Evolutionary conservation across 2,113 vertebrate genomes (phyloP).

Genomic region (Mesocricetus auratus): DNA sequence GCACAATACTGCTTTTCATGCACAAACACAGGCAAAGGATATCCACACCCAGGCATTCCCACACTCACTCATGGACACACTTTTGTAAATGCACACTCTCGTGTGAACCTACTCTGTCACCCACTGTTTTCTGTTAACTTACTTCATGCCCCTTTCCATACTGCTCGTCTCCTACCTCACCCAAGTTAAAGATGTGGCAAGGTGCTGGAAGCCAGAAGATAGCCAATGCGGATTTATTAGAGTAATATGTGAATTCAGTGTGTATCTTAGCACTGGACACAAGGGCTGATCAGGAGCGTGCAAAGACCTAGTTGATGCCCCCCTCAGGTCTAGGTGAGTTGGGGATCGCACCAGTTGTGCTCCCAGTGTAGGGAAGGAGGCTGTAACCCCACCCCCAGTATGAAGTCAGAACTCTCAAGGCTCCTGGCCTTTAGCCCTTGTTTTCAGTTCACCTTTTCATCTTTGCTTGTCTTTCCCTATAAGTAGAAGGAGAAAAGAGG

Average conservation of each 20-base stretch:
- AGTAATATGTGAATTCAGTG: rapidly evolving
- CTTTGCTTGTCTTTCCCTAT: background rate
- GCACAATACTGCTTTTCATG: too few relatives aligned
- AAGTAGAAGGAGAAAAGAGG: background rate
- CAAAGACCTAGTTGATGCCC: background rate
- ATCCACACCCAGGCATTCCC: too few relatives aligned
- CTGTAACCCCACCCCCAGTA: rapidly evolving
- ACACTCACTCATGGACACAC: too few relatives aligned
- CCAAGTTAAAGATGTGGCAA: too few relatives aligned
- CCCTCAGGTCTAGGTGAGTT: too few relatives aligned
- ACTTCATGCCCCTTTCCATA: too few relatives aligned
- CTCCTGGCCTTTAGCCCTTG: background rate
- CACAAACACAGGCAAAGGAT: rapidly evolving
- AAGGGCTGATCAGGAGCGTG: too few relatives aligned
- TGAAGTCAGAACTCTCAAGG: rapidly evolving
- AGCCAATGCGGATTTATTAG: rapidly evolving
- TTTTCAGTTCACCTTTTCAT: background rate
- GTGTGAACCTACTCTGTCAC: background rate
- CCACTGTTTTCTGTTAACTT: rapidly evolving
- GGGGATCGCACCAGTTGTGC: rapidly evolving
- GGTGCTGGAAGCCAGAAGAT: background rate
- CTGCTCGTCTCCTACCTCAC: too few relatives aligned
- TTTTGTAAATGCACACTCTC: too few relatives aligned
- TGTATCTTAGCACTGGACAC: background rate
- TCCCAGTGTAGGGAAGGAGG: background rate